Evolutionary conservation across 2,113 vertebrate genomes (phyloP), one percentile per base, ranked within the genome.

Genomic region (Cheirogaleus medius): DNA sequence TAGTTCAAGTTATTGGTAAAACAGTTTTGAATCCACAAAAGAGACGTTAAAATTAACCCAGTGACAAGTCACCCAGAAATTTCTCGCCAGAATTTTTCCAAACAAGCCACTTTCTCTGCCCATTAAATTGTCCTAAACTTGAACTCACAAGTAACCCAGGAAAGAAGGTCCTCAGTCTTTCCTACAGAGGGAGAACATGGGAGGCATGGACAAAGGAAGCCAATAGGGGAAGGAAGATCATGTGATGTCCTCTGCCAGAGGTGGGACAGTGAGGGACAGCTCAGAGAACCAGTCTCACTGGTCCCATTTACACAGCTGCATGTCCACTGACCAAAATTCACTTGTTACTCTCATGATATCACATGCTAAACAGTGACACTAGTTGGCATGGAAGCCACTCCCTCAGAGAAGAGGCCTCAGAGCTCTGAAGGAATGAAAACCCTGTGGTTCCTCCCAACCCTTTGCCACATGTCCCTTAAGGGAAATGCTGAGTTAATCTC

Each of bases 101-200:
- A 94, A 84, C n/a, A 91, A 97, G 80, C 29, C 27, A 81, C 12
- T 52, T 91, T 96, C 32, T 85, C 68, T 63, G 39, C 49, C 20
- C 8, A 81, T 23, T 44, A 37, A 32, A 82, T 54, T 71, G 69
- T 63, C 42, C 47, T 88, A 73, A 82, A 86, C 4, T 58, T 95
- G 54, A 94, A 94, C 20, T 63, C 54, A 82, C 56, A 39, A 96
- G 64, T 91, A 82, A 95, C 37, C 34, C 23, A 91, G 82, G 77
- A 93, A 78, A 66, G 54, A 69, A 29, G 25, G 58, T 20, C 69
- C 27, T 63, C 10, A 18, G 25, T 66, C 37, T 83, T 86, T 88
- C n/a, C 76, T 68, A 68, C 5, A 76, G n/a, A 82, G 37, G 56
- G 56, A 74, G 32, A 20, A 8, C 32, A 6, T 14, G 10, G 12